Conservation (phyloP, 1,140 invertebrate genomes). For the Spodoptera frugiperda region DNA sequence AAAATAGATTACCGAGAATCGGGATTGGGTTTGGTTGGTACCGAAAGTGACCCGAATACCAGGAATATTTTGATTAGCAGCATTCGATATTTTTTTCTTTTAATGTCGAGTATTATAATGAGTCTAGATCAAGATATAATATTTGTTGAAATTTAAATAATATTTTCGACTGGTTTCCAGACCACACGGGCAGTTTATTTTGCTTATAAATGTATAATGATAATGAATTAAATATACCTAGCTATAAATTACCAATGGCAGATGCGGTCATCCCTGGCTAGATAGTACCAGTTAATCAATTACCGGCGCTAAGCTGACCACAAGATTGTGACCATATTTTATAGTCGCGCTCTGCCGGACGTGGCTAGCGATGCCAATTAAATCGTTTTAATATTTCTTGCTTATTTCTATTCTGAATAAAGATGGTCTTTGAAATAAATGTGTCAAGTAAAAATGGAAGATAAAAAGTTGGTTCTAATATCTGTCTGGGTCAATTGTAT, state of each 20-base stretch:
- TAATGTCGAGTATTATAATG: too few species aligned
- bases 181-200: neutral
- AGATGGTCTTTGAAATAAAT: neutral
- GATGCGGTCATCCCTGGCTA: neutral
- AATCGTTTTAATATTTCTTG: slow-evolving; percentile 12
- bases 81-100: too few species aligned
- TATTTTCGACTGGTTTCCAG: too few species aligned
- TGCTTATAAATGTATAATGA: neutral
- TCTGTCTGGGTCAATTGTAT: neutral
- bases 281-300: slow-evolving; percentile 18
- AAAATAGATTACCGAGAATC: slow-evolving; percentile 6
- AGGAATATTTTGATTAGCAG: neutral
- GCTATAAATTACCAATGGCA: neutral
- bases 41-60: neutral
- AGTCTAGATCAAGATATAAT: too few species aligned
- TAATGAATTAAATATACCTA: neutral
- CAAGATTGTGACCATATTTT: neutral
- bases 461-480: neutral
- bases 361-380: slow-evolving; percentile 7
- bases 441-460: neutral
- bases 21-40: too few species aligned
- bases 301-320: slow-evolving; percentile 24
- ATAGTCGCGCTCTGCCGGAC: slow-evolving; percentile 1
- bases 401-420: neutral
- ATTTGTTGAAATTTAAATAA: too few species aligned